Percentiles rank a stretch among this genome's conserved stretches.
Conservation (phyloP, 2,888 invertebrate species). For the Achlya flavicornis region DNA sequence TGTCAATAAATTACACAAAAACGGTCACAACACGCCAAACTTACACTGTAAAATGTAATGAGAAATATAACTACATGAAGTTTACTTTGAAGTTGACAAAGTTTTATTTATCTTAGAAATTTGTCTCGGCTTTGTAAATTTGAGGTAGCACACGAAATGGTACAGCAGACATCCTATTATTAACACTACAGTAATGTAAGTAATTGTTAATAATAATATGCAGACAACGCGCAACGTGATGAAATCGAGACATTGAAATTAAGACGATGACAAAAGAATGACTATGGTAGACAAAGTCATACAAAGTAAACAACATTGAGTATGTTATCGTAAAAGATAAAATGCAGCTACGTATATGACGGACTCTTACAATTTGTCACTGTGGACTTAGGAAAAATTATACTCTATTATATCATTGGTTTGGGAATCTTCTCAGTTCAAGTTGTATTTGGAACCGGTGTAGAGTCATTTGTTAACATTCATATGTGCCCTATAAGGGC, state of each 20-base stretch:
- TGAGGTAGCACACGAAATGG: conserved; percentile 19
- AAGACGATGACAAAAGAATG: neutral
- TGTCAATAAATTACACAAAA: neutral
- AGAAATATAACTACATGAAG: conserved; percentile 8
- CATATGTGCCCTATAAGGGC: too few relatives aligned
- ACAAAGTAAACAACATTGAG: too few relatives aligned
- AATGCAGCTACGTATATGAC: too few relatives aligned
- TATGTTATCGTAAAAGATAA: too few relatives aligned
- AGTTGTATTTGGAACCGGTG: too few relatives aligned
- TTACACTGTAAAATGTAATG: conserved; percentile 7
- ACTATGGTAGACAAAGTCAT: too few relatives aligned
- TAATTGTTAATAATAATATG: neutral
- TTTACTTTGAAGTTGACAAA: conserved; percentile 15
- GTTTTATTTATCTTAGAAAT: conserved; percentile 42
- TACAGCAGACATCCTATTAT: neutral
- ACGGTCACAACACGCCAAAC: conserved; percentile 10
- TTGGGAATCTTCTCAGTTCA: too few relatives aligned
- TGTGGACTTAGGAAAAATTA: too few relatives aligned
- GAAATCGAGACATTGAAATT: neutral
- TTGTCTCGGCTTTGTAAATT: conserved; percentile 30
- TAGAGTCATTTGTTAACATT: too few relatives aligned
- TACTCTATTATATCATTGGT: too few relatives aligned
- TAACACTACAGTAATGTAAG: neutral
- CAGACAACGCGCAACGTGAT: neutral
- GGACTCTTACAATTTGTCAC: too few relatives aligned